Evolutionary conservation across 2,113 vertebrate species (phyloP).

Genomic region (Mellivora capensis): DNA sequence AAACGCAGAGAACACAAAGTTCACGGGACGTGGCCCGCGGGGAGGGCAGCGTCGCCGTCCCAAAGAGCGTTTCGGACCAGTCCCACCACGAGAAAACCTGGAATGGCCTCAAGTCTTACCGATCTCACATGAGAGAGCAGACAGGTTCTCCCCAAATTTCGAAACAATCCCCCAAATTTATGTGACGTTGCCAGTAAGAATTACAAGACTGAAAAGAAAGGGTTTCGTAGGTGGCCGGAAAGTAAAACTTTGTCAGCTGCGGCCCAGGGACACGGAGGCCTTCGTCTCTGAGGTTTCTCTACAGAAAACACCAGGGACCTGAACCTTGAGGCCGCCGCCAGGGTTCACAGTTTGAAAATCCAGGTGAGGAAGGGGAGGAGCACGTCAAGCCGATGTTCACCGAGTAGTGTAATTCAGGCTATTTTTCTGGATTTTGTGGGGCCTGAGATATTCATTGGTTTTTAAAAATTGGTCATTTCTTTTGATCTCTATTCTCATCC

Average conservation of each 20-base stretch:
- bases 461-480: background rate
- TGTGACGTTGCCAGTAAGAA: rapidly evolving
- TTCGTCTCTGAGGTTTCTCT: background rate
- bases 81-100: rapidly evolving
- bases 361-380: background rate
- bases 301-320: background rate
- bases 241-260: background rate
- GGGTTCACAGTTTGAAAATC: background rate
- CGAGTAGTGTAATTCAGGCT: rapidly evolving
- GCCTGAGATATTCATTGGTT: no score
- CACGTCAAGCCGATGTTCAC: no score
- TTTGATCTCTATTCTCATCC: background rate
- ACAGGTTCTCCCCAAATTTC: background rate
- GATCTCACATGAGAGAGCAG: background rate
- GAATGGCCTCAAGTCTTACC: background rate
- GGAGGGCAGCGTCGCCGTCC: background rate
- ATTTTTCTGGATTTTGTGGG: background rate
- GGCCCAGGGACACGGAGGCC: background rate
- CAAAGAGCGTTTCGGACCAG: rapidly evolving
- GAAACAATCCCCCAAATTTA: background rate
- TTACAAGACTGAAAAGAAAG: background rate
- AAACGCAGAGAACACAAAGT: no score
- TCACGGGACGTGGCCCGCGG: rapidly evolving
- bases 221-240: background rate
- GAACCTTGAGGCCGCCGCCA: background rate